These are phyloP conservation scores for Lichenostomus cassidix DNA, from an alignment of 2,113 vertebrate species.

Conservation along the genomic window DNA sequence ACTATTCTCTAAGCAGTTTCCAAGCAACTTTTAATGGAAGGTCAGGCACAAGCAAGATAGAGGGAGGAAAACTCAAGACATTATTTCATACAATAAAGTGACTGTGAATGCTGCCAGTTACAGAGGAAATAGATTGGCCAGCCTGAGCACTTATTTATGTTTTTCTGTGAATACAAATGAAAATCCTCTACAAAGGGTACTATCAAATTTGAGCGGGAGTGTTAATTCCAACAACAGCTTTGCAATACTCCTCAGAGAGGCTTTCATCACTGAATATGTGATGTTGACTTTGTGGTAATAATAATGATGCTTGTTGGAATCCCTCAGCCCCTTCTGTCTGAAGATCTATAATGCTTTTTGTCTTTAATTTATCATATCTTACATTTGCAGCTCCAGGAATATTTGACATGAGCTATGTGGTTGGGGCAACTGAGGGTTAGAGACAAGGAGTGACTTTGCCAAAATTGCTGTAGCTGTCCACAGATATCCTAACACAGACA, in stretches of 20 bases:
- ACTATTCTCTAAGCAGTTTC: slow-evolving; percentile 88
- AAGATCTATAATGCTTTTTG: neutral
- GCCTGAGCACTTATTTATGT: slow-evolving; percentile 62
- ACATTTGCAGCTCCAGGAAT: neutral
- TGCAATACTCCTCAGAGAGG: slow-evolving; percentile 25
- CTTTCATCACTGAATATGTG: slow-evolving; percentile 35
- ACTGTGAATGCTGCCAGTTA: slow-evolving; percentile 73
- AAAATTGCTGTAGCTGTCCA: neutral
- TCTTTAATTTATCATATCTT: neutral
- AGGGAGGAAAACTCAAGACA: slow-evolving; percentile 76
- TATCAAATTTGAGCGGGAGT: slow-evolving; percentile 66
- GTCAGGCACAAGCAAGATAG: slow-evolving; percentile 84
- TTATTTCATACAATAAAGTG: slow-evolving; percentile 80
- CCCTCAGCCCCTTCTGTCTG: neutral
- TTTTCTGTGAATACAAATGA: slow-evolving; percentile 64
- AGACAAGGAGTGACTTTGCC: neutral
- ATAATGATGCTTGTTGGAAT: neutral
- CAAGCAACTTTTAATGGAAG: slow-evolving; percentile 98
- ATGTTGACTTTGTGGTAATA: neutral
- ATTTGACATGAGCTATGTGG: neutral
- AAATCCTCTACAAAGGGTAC: slow-evolving; percentile 59
- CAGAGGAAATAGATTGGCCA: slow-evolving; percentile 65
- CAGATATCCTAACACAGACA: neutral
- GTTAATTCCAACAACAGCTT: slow-evolving; percentile 59
- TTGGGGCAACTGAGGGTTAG: neutral